phyloP scores from a whole-genome alignment of 2,797 vertebrate genomes.

The Brachyrhaphis roseni region DNA sequence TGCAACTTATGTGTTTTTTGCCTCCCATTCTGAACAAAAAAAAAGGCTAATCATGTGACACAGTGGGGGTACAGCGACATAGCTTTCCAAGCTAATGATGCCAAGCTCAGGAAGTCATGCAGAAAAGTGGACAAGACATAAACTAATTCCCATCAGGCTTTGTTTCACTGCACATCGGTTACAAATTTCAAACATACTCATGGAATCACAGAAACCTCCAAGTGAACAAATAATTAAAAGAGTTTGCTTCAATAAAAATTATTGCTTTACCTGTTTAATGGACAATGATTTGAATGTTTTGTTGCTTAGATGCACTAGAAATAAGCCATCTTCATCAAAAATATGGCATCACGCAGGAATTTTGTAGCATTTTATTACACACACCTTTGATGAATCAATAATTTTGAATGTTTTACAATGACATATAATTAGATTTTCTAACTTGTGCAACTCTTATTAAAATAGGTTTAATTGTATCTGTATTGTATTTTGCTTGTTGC shows the following conservation, averaged over 20 bases:
- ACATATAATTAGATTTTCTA: background rate
- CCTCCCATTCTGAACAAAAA: slow-evolving; percentile 14
- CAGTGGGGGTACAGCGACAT: slow-evolving; percentile 19
- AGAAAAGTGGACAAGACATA: slow-evolving; percentile 78
- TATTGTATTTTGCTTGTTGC: background rate
- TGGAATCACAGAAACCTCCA: slow-evolving; percentile 20
- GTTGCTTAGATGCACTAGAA: background rate
- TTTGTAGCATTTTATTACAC: slow-evolving; percentile 1
- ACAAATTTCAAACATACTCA: slow-evolving; percentile 45
- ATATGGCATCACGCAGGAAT: background rate
- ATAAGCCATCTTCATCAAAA: background rate
- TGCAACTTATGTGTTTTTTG: background rate
- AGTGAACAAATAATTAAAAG: slow-evolving; percentile 27
- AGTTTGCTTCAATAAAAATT: background rate
- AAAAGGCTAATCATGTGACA: background rate
- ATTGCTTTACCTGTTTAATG: background rate
- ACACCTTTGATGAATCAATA: background rate
- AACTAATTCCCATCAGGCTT: slow-evolving; percentile 53
- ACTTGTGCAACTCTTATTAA: background rate
- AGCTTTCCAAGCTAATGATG: slow-evolving; percentile 39
- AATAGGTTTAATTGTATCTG: background rate
- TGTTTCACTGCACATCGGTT: slow-evolving; percentile 58
- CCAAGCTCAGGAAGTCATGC: slow-evolving; percentile 73
- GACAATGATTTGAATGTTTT: background rate
- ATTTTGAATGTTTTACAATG: slow-evolving; percentile 1